These are phyloP conservation scores for Aromia moschata DNA, from an alignment of 2,888 invertebrate genomes.

Conservation along the genomic window DNA sequence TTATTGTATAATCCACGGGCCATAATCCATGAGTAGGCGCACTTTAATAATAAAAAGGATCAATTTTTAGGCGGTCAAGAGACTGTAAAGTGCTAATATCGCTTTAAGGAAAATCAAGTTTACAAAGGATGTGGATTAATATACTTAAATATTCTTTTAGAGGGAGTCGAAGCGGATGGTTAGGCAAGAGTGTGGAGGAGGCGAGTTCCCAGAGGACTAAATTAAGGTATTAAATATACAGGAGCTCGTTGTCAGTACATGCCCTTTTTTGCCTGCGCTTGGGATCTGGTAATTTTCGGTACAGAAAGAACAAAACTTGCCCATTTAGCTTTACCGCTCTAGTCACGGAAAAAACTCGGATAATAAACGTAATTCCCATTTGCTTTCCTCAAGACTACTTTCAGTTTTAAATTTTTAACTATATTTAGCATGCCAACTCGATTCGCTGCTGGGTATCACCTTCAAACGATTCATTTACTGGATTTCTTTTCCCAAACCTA, in stretches of 20 bases:
- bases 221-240: slow-evolving; percentile 1
- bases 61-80: not conserved
- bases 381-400: no score
- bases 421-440: no score
- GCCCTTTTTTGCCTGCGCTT: not conserved
- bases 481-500: no score
- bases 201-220: not conserved
- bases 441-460: no score
- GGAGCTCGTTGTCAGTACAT: not conserved
- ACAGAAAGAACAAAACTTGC: not conserved
- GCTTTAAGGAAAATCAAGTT: not conserved
- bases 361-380: no score
- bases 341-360: no score
- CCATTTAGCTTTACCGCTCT: no score
- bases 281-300: not conserved
- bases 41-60: not conserved
- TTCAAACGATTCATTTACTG: no score
- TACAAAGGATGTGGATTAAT: not conserved
- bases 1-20: not conserved
- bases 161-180: not conserved
- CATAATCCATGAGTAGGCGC: not conserved
- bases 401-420: no score
- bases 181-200: not conserved
- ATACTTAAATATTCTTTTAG: slow-evolving; percentile 1
- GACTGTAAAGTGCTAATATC: not conserved